phyloP scores from a whole-genome alignment of 2,113 vertebrate genomes.

The Panurus biarmicus region DNA sequence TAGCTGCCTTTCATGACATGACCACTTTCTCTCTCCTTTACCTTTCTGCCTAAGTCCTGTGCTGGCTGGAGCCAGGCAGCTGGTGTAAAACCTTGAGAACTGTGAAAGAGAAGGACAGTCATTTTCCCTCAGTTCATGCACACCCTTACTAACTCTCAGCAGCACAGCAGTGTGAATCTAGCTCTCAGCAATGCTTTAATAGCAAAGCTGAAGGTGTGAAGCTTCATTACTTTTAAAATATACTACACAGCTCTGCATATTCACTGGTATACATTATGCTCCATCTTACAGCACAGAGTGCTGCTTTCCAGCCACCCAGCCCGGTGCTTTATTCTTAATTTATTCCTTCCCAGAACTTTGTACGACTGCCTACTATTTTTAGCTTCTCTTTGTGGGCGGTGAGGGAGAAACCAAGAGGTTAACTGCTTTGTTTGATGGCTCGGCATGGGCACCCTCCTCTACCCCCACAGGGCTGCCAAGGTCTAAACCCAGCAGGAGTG shows the following conservation, averaged over 20 bases:
- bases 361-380: background rate
- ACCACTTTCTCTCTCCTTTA: background rate
- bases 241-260: background rate
- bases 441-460: background rate
- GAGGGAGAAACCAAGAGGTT: conserved; percentile 18
- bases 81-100: background rate
- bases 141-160: background rate
- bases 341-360: background rate
- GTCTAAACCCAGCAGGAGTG: background rate
- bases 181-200: conserved; percentile 18
- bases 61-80: background rate
- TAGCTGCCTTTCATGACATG: background rate
- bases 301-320: background rate
- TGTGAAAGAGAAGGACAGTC: background rate
- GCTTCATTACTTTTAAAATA: conserved; percentile 47
- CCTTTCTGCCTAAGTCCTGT: background rate
- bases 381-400: background rate
- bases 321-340: background rate
- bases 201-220: conserved; percentile 18
- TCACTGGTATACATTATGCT: background rate
- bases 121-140: background rate
- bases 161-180: background rate
- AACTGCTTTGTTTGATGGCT: background rate
- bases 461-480: background rate
- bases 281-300: background rate